Evolutionary conservation across 2,888 invertebrate genomes (phyloP).

Genomic region (Amphipoea lucens): DNA sequence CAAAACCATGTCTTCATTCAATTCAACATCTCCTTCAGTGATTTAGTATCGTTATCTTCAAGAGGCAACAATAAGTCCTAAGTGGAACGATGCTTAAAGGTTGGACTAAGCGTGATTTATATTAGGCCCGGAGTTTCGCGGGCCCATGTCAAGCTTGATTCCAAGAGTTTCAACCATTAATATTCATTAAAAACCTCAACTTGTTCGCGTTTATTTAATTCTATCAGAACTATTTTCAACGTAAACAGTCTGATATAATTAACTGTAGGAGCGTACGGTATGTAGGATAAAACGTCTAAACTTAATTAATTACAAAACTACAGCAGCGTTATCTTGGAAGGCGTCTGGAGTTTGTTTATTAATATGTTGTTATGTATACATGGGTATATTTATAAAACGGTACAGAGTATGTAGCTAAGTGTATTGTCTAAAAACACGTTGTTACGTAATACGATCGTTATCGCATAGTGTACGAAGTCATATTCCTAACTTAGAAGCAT

Average conservation of each 20-base stretch:
- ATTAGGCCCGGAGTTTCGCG: slow-evolving; percentile 77
- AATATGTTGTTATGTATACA: slow-evolving; percentile 30
- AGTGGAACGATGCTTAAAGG: slow-evolving; percentile 73
- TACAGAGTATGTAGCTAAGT: neutral
- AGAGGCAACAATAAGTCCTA: slow-evolving; percentile 71
- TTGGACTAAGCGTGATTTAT: slow-evolving; percentile 85
- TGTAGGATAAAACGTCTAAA: slow-evolving; percentile 46
- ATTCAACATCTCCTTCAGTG: slow-evolving; percentile 33
- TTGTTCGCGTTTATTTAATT: slow-evolving; percentile 84
- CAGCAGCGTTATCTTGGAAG: slow-evolving; percentile 32
- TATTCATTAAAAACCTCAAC: slow-evolving; percentile 85
- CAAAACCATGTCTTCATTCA: slow-evolving; percentile 45
- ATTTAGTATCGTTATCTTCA: slow-evolving; percentile 60
- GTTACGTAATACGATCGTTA: slow-evolving; percentile 17
- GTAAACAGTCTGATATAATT: slow-evolving; percentile 53
- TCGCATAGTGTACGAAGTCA: slow-evolving; percentile 14
- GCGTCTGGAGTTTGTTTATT: slow-evolving; percentile 33
- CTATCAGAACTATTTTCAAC: slow-evolving; percentile 74
- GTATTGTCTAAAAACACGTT: slow-evolving; percentile 25
- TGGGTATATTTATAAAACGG: slow-evolving; percentile 19
- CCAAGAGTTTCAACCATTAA: slow-evolving; percentile 84
- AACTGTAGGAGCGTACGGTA: slow-evolving; percentile 27
- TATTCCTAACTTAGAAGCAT: slow-evolving; percentile 21
- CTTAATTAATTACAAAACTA: slow-evolving; percentile 56
- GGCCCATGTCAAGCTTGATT: slow-evolving; percentile 83